Conservation (phyloP, 2,888 invertebrate species). For the Teleiodes luculella region DNA sequence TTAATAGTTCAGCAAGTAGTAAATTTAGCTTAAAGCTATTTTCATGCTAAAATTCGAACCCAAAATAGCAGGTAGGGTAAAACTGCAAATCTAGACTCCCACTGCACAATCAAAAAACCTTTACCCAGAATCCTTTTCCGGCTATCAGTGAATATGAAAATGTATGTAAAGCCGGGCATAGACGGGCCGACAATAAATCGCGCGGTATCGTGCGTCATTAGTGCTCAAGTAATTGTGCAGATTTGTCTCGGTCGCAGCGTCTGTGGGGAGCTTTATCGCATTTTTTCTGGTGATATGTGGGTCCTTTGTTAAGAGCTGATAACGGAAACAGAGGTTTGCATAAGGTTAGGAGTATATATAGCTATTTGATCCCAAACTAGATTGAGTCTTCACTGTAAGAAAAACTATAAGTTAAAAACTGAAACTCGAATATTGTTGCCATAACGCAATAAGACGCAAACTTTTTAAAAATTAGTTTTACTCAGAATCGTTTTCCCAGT, state of each 20-base stretch:
- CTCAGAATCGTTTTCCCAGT: no score
- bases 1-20: no score
- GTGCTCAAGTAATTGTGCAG: conserved; percentile 65
- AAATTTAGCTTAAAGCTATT: no score
- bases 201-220: conserved; percentile 60
- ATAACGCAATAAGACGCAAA: no score
- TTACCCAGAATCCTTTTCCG: conserved; percentile 47
- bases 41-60: neutral
- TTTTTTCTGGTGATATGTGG: conserved; percentile 49
- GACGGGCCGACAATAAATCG: conserved; percentile 65
- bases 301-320: conserved; percentile 19
- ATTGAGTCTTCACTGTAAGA: no score
- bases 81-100: conserved; percentile 2
- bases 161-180: conserved; percentile 66
- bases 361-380: neutral
- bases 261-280: conserved; percentile 48
- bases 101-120: conserved; percentile 11
- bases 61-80: neutral
- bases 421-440: no score
- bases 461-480: no score
- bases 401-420: no score
- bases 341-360: neutral
- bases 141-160: conserved; percentile 62
- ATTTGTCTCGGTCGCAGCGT: conserved; percentile 55
- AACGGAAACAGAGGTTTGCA: neutral